Evolutionary conservation across 2,888 invertebrate species (phyloP).

Genomic region (Catocala sponsa): DNA sequence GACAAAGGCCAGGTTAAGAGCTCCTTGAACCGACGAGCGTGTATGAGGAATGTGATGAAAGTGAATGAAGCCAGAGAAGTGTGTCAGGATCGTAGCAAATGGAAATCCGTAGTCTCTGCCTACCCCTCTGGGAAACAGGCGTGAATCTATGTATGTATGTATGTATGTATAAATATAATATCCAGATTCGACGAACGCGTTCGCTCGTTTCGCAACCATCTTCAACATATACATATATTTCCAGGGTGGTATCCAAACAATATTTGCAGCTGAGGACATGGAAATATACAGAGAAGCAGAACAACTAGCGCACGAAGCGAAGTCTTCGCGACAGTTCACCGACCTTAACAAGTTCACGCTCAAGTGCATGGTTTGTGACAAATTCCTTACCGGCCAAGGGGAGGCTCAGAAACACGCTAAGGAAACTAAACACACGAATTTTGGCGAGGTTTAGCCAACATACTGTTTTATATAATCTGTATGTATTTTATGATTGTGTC

Average conservation of each 20-base stretch:
- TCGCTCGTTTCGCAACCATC: too few species aligned
- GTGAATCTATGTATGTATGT: too few species aligned
- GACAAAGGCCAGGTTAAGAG: too few species aligned
- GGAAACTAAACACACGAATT: conserved; percentile 93
- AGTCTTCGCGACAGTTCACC: conserved; percentile 96
- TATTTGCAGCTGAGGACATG: conserved; percentile 93
- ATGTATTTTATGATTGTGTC: conserved; percentile 46
- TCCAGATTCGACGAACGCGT: too few species aligned
- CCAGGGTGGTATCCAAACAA: conserved; percentile 93
- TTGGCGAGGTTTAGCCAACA: conserved; percentile 91
- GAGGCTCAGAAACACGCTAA: conserved; percentile 96
- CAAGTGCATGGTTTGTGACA: conserved; percentile 94
- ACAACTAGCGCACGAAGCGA: conserved; percentile 95
- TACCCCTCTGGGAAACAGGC: too few species aligned
- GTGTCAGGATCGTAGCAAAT: too few species aligned
- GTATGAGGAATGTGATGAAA: too few species aligned
- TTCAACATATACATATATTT: conserved; percentile 28
- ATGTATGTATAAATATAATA: too few species aligned
- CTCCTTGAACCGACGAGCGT: too few species aligned
- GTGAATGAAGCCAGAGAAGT: too few species aligned
- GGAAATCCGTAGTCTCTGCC: too few species aligned
- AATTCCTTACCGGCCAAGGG: conserved; percentile 92
- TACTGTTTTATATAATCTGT: conserved; percentile 13
- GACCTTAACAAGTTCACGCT: conserved; percentile 96
- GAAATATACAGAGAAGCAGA: conserved; percentile 93